phyloP scores from a whole-genome alignment of 2,797 vertebrate genomes.

The Austrolebias charrua region DNA sequence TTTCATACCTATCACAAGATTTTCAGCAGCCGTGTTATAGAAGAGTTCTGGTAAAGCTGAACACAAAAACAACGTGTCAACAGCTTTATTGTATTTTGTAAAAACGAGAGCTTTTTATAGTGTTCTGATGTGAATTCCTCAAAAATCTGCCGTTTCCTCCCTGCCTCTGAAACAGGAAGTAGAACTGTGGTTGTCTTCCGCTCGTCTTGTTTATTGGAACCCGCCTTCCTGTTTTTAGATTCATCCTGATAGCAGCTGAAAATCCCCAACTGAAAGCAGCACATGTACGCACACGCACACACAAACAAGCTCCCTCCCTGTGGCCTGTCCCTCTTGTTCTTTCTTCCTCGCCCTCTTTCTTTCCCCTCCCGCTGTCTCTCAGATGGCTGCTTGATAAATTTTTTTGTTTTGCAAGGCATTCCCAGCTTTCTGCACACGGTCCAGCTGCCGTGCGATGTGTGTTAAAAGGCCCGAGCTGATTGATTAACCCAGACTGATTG shows the following conservation, averaged over 20 bases:
- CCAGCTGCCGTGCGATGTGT: constrained; percentile 29
- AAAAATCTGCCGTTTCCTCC: constrained; percentile 81
- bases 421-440: constrained; percentile 44
- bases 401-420: constrained; percentile 14
- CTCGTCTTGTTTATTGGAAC: constrained; percentile 79
- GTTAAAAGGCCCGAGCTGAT: constrained; percentile 34
- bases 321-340: constrained; percentile 34
- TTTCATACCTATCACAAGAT: not conserved
- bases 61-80: no score
- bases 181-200: constrained; percentile 73
- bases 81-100: not conserved
- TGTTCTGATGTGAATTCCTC: constrained; percentile 77
- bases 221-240: constrained; percentile 83
- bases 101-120: constrained; percentile 24
- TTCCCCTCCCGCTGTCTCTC: constrained; percentile 18
- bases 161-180: constrained; percentile 75
- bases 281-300: constrained; percentile 31
- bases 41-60: not conserved
- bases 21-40: constrained; percentile 4
- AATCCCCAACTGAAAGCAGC: constrained; percentile 57
- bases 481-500: constrained; percentile 60
- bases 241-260: constrained; percentile 73
- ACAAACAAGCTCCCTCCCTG: constrained; percentile 20
- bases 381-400: constrained; percentile 32
- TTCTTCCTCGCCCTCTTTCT: constrained; percentile 5